These are phyloP conservation scores for Trichacis sp. DNA, from an alignment of 2,888 invertebrate species.

Conservation along the genomic window DNA sequence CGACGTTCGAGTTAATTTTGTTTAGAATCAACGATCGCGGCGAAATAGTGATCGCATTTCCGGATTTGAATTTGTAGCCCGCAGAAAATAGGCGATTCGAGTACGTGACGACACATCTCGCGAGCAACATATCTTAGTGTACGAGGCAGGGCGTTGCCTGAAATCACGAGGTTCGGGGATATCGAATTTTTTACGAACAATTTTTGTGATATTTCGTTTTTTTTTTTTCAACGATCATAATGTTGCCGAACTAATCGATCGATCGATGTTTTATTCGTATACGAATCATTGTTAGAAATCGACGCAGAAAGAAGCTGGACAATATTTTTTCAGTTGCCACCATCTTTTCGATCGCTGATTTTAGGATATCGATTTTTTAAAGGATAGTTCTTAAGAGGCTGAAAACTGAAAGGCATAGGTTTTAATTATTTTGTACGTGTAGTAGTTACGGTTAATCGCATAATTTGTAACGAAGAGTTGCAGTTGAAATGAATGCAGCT, in stretches of 20 bases:
- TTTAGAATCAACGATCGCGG: no score
- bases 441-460: background rate
- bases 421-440: background rate
- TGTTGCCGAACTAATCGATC: background rate
- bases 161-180: slow-evolving; percentile 9
- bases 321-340: background rate
- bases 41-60: background rate
- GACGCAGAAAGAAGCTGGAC: background rate
- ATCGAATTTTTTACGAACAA: background rate
- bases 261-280: background rate
- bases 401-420: background rate
- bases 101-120: slow-evolving; percentile 63
- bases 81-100: slow-evolving; percentile 45
- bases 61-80: slow-evolving; percentile 2
- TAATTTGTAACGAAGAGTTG: slow-evolving; percentile 2
- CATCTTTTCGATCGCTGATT: no score
- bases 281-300: background rate
- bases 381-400: slow-evolving; percentile 1
- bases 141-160: slow-evolving; percentile 54
- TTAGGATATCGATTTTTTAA: background rate
- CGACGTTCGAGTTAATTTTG: no score
- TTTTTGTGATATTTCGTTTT: slow-evolving; percentile 2
- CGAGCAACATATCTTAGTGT: slow-evolving; percentile 67
- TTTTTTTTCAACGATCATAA: background rate
- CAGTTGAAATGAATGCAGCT: slow-evolving; percentile 1